These are phyloP conservation scores for Odocoileus hemionus DNA, from an alignment of 2,113 vertebrate genomes.

Conservation along the genomic window DNA sequence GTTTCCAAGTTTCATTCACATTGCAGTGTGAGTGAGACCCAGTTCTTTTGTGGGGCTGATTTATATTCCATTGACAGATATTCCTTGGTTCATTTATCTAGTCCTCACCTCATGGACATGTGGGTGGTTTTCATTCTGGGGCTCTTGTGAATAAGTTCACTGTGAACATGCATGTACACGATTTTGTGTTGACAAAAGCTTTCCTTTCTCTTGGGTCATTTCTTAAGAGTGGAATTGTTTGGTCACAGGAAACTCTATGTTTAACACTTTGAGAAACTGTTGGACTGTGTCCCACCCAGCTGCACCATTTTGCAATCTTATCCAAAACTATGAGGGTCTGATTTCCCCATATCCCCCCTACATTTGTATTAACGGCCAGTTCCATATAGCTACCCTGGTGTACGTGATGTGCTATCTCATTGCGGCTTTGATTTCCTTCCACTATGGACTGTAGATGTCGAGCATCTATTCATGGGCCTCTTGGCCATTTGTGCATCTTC, in stretches of 20 bases:
- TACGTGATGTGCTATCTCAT: neutral
- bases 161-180: neutral
- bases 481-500: neutral
- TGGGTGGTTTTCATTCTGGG: neutral
- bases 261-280: neutral
- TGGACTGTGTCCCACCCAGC: neutral
- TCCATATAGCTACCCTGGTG: neutral
- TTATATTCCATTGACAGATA: neutral
- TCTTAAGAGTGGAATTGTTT: neutral
- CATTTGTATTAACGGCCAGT: neutral
- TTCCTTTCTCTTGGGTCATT: neutral
- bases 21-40: neutral
- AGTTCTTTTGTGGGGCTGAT: neutral
- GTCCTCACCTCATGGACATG: neutral
- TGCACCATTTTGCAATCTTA: neutral
- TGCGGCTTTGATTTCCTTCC: neutral
- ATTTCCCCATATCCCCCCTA: neutral
- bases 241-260: too few species aligned
- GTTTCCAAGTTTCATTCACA: neutral
- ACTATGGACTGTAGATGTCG: neutral
- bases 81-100: neutral
- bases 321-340: neutral
- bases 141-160: neutral
- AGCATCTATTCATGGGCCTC: neutral
- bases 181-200: neutral